Percentiles rank a stretch among this genome's conserved stretches.
Conservation (phyloP, 1,140 invertebrate genomes). For the Macrobrachium rosenbergii region DNA sequence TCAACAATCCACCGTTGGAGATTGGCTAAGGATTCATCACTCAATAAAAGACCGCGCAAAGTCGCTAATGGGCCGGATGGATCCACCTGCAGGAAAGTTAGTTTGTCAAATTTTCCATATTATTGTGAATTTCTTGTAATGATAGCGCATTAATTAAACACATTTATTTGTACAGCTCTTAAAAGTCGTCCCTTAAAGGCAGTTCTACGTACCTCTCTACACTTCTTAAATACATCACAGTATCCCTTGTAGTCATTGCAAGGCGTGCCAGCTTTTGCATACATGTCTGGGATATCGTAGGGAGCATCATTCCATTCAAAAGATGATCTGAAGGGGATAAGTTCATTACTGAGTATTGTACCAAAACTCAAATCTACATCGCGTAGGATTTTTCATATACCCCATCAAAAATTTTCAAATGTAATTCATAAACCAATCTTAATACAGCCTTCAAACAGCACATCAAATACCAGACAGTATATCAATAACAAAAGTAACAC, state of each 20-base stretch:
- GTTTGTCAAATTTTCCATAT: neutral
- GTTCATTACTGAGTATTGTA: neutral
- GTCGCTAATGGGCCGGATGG: conserved; percentile 95
- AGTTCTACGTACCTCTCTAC: conserved; percentile 79
- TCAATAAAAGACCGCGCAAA: conserved; percentile 85
- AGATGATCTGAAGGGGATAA: conserved; percentile 78
- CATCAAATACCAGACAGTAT: too few species aligned
- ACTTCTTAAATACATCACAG: conserved; percentile 99
- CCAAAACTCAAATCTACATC: neutral
- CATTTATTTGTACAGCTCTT: too few species aligned
- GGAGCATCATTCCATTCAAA: conserved; percentile 91
- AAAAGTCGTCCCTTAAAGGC: too few species aligned
- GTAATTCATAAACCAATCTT: too few species aligned
- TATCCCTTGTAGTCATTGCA: conserved; percentile 99
- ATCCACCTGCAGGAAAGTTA: conserved; percentile 78
- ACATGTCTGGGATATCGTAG: conserved; percentile 92
- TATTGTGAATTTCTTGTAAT: too few species aligned
- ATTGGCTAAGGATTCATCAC: conserved; percentile 88
- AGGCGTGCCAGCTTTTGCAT: conserved; percentile 93
- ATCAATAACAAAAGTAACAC: too few species aligned
- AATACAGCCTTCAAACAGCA: too few species aligned
- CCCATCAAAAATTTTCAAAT: too few species aligned
- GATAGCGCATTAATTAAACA: too few species aligned
- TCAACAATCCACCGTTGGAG: conserved; percentile 86
- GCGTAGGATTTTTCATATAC: too few species aligned